These are phyloP conservation scores for Aproaerema taeniolella DNA, from an alignment of 2,888 invertebrate genomes.

Conservation along the genomic window DNA sequence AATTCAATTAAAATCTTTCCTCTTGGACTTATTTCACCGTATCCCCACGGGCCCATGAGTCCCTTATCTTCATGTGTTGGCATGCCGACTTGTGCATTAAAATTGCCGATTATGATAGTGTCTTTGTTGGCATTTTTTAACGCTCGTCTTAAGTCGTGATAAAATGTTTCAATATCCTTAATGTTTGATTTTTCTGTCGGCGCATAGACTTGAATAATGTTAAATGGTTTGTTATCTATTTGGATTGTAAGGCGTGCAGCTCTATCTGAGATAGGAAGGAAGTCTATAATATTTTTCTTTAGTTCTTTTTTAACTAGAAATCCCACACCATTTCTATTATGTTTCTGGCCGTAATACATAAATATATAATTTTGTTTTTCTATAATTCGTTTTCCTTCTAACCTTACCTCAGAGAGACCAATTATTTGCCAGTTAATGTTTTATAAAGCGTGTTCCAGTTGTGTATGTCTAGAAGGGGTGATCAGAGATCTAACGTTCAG, in stretches of 20 bases:
- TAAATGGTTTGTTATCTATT: not conserved
- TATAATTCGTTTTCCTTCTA: slow-evolving; percentile 9
- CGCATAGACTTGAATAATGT: slow-evolving; percentile 13
- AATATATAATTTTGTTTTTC: slow-evolving; percentile 14
- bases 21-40: slow-evolving; percentile 9
- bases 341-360: slow-evolving; percentile 9
- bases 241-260: slow-evolving; percentile 2
- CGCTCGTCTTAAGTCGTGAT: slow-evolving; percentile 1
- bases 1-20: slow-evolving; percentile 10
- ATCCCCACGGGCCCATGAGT: slow-evolving; percentile 4
- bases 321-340: slow-evolving; percentile 11
- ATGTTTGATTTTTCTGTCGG: slow-evolving; percentile 7
- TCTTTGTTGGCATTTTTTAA: not conserved
- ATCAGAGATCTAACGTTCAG: slow-evolving; percentile 12
- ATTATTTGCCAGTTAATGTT: slow-evolving; percentile 14
- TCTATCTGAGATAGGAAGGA: slow-evolving; percentile 10
- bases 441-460: slow-evolving; percentile 7
- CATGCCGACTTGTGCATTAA: slow-evolving; percentile 12
- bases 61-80: not conserved
- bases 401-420: slow-evolving; percentile 15
- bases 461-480: not conserved
- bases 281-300: slow-evolving; percentile 4
- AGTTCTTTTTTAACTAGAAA: slow-evolving; percentile 10
- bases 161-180: slow-evolving; percentile 8
- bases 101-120: slow-evolving; percentile 9